These are phyloP conservation scores for Cercopithecus mona DNA, from an alignment of 2,113 vertebrate species.

Conservation along the genomic window DNA sequence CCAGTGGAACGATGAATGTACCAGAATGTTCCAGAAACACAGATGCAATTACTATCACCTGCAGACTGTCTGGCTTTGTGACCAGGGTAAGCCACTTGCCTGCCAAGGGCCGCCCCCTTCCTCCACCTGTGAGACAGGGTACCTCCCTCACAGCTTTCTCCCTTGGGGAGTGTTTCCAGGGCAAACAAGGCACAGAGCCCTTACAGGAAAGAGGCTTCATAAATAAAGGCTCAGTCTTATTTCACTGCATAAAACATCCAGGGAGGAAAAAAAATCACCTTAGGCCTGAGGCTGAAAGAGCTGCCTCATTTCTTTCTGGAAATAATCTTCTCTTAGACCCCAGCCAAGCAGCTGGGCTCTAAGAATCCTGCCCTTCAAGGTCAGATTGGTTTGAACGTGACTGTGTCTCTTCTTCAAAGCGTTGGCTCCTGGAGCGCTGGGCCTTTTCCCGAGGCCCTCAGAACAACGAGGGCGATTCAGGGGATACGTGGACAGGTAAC, in stretches of 20 bases:
- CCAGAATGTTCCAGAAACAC: not conserved
- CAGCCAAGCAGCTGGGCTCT: not conserved
- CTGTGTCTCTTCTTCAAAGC: conserved; percentile 27
- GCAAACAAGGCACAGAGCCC: too few species aligned
- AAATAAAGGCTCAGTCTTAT: not conserved
- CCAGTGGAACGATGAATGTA: not conserved
- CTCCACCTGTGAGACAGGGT: not conserved
- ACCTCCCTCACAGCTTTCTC: not conserved
- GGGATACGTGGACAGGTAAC: not conserved
- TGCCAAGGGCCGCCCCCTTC: not conserved
- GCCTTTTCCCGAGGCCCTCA: not conserved
- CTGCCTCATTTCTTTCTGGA: not conserved
- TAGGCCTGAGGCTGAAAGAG: not conserved
- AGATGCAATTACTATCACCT: not conserved
- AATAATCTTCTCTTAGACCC: conserved; percentile 10
- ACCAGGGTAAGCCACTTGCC: not conserved
- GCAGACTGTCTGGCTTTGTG: not conserved
- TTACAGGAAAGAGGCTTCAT: not conserved
- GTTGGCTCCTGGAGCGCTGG: not conserved
- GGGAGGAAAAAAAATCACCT: not conserved
- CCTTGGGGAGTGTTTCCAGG: too few species aligned
- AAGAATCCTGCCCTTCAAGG: conserved; percentile 11
- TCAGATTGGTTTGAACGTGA: not conserved
- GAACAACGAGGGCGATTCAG: not conserved
- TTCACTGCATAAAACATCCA: not conserved